phyloP scores from a whole-genome alignment of 2,113 vertebrate genomes.

The Oriolus oriolus region DNA sequence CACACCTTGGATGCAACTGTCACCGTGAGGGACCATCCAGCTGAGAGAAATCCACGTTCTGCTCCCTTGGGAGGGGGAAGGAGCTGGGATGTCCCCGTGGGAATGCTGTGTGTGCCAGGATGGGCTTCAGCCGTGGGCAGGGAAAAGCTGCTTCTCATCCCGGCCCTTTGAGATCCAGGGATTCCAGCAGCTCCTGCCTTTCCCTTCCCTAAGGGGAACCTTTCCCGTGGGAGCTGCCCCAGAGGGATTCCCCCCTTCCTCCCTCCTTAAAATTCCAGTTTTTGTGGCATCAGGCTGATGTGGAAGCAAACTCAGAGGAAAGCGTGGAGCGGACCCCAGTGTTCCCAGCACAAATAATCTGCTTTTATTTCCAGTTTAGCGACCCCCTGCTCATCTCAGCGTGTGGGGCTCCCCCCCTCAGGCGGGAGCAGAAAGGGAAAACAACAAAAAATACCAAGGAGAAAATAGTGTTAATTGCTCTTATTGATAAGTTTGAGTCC shows the following conservation, averaged over 20 bases:
- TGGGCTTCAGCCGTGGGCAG: not conserved
- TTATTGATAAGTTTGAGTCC: not conserved
- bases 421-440: not conserved
- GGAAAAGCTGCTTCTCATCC: not conserved
- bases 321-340: rapidly evolving
- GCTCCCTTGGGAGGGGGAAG: not conserved
- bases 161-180: not conserved
- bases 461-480: not conserved
- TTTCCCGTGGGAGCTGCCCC: rapidly evolving
- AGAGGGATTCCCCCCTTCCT: not conserved
- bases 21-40: not conserved
- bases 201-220: not conserved
- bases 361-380: rapidly evolving
- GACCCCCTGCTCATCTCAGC: rapidly evolving
- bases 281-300: not conserved
- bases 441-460: too few relatives aligned
- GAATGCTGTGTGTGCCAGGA: not conserved
- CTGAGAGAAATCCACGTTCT: not conserved
- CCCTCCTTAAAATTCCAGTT: not conserved
- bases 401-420: not conserved
- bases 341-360: not conserved
- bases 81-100: not conserved
- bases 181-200: not conserved
- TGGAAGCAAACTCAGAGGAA: not conserved
- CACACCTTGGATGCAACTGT: not conserved